A percentile compares a stretch with the other conserved stretches of the same genome.
phyloP scores from a whole-genome alignment of 2,888 invertebrate genomes.

The Altica lythri region DNA sequence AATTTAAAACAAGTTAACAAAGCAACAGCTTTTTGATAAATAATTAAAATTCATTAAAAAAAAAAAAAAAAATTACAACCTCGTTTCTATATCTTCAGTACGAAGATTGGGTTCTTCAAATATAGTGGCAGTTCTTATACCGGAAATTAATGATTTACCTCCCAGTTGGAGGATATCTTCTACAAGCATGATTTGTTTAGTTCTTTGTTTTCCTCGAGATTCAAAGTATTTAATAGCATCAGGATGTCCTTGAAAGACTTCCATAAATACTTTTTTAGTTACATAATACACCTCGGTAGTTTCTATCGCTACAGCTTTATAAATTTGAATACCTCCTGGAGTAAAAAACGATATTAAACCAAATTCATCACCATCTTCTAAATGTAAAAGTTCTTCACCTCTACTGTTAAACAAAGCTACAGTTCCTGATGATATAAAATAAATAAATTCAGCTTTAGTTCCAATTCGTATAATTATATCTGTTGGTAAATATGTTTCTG shows the following conservation, averaged over 20 bases:
- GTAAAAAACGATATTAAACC: slow-evolving; percentile 50
- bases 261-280: not conserved
- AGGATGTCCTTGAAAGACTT: not conserved
- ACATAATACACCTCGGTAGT: slow-evolving; percentile 47
- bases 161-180: no score
- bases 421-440: slow-evolving; percentile 60
- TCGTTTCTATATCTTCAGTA: no score
- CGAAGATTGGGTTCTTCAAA: no score
- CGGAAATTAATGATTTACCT: no score
- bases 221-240: not conserved
- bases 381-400: slow-evolving; percentile 60
- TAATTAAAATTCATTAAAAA: no score
- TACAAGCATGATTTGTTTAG: no score
- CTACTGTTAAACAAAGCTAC: slow-evolving; percentile 55
- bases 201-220: not conserved
- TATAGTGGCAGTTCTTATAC: no score
- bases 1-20: no score
- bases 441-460: slow-evolving; percentile 56
- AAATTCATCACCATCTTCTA: slow-evolving; percentile 62
- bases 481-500: slow-evolving; percentile 22
- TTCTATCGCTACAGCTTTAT: slow-evolving; percentile 45
- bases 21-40: no score
- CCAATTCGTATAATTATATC: slow-evolving; percentile 57
- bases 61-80: no score
- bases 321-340: slow-evolving; percentile 30